Evolutionary conservation across 2,888 invertebrate species (phyloP).

Genomic region (Standfussiana lucernea): DNA sequence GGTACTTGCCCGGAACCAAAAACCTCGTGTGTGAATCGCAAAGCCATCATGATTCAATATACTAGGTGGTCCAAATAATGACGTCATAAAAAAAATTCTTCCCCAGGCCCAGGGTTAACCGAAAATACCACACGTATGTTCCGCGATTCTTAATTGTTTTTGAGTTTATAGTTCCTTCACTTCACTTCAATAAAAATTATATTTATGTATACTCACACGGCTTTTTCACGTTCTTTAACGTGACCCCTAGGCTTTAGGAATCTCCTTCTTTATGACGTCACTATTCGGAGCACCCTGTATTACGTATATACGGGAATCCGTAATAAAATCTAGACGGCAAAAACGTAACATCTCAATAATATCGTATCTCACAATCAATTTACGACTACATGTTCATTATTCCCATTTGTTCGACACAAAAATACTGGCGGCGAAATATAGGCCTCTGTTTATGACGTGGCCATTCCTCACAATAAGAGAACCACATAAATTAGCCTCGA

Average conservation of each 20-base stretch:
- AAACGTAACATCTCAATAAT: conserved; percentile 25
- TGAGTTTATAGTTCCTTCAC: neutral
- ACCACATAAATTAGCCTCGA: conserved; percentile 78
- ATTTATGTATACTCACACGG: too few species aligned
- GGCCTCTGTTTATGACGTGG: conserved; percentile 66
- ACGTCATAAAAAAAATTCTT: neutral
- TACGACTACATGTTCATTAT: conserved; percentile 53
- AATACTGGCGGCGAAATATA: conserved; percentile 50
- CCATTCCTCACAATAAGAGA: conserved; percentile 70
- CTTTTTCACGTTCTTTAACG: neutral
- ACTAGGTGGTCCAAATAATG: too few species aligned
- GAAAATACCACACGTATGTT: neutral
- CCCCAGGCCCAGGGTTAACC: neutral
- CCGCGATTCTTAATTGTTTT: neutral
- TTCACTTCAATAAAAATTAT: too few species aligned
- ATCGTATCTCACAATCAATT: conserved; percentile 58
- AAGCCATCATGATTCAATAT: neutral
- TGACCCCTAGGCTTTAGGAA: neutral
- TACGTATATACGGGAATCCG: neutral
- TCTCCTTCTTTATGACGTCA: neutral
- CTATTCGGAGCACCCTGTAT: neutral
- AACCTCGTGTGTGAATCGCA: neutral
- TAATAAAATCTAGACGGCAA: neutral
- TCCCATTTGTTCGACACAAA: conserved; percentile 51
- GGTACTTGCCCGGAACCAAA: neutral